A percentile compares a stretch with the other conserved stretches of the same genome.
phyloP scores from a whole-genome alignment of 2,113 vertebrate genomes.

The Pseudolaguvia tuberculata region DNA sequence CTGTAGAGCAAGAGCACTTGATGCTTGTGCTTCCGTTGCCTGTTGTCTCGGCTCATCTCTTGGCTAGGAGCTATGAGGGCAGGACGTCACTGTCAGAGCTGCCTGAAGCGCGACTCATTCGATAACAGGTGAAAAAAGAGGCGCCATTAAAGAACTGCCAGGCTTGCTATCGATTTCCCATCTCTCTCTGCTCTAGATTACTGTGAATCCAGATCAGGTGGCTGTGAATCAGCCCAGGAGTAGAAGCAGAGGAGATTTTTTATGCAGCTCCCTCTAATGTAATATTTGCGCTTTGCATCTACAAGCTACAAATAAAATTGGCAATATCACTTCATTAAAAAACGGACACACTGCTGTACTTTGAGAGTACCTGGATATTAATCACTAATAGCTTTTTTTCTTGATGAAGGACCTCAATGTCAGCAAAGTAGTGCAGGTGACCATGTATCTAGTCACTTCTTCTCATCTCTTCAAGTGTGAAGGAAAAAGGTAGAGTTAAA shows the following conservation, averaged over 20 bases:
- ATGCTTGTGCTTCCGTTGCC: slow-evolving; percentile 3
- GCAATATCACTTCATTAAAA: not conserved
- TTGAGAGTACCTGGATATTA: no score
- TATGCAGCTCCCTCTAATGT: slow-evolving; percentile 35
- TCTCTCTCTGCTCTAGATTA: slow-evolving; percentile 49
- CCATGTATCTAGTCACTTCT: slow-evolving; percentile 40
- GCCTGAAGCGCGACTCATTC: slow-evolving; percentile 46
- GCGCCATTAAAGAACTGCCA: slow-evolving; percentile 52
- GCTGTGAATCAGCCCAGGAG: slow-evolving; percentile 31
- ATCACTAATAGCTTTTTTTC: slow-evolving; percentile 18
- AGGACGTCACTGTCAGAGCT: slow-evolving; percentile 49
- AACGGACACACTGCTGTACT: slow-evolving; percentile 2
- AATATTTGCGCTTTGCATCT: not conserved
- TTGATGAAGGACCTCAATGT: slow-evolving; percentile 31
- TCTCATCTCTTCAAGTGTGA: slow-evolving; percentile 33
- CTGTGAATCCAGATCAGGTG: slow-evolving; percentile 41
- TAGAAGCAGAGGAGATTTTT: slow-evolving; percentile 46
- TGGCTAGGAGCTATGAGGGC: slow-evolving; percentile 41
- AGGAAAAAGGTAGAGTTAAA: slow-evolving; percentile 42
- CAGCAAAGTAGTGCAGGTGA: slow-evolving; percentile 43
- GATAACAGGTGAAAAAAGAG: slow-evolving; percentile 52
- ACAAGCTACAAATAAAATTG: not conserved
- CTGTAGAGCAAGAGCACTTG: not conserved
- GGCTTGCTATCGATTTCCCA: slow-evolving; percentile 49
- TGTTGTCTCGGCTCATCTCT: slow-evolving; percentile 36